These are phyloP conservation scores for Hiodon alosoides DNA, from an alignment of 2,113 vertebrate genomes.

Conservation along the genomic window DNA sequence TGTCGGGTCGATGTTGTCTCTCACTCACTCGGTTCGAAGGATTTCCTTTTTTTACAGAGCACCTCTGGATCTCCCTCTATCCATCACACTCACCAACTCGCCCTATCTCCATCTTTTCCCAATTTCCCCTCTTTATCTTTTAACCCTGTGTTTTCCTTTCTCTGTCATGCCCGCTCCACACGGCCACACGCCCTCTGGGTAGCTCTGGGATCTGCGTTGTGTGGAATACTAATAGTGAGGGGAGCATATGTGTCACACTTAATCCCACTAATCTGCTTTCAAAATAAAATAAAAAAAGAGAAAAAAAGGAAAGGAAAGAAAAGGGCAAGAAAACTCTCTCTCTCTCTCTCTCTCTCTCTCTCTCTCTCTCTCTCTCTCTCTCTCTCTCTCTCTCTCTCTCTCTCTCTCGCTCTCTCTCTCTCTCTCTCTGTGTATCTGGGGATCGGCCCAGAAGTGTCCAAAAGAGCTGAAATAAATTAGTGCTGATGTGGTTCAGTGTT, in stretches of 20 bases:
- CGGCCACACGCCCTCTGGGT: constrained; percentile 69
- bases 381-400: neutral
- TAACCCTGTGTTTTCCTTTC: constrained; percentile 14
- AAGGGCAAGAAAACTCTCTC: constrained; percentile 40
- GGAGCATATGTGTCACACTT: constrained; percentile 95
- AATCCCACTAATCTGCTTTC: constrained; percentile 96
- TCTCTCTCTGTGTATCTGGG: constrained; percentile 18
- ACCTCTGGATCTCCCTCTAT: constrained; percentile 9
- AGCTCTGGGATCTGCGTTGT: constrained; percentile 67
- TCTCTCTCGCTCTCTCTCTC: no score
- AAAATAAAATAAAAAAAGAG: constrained; percentile 64
- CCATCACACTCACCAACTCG: neutral
- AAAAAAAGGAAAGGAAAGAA: constrained; percentile 36
- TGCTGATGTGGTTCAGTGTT: constrained; percentile 1
- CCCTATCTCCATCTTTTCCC: neutral
- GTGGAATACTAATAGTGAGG: constrained; percentile 87
- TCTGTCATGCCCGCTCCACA: constrained; percentile 19
- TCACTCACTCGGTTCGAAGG: no score
- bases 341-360: no score
- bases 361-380: no score
- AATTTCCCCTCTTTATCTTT: neutral
- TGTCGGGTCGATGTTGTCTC: no score
- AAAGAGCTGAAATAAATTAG: constrained; percentile 53
- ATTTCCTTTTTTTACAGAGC: no score
- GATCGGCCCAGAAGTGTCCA: constrained; percentile 42